Evolutionary conservation across 2,797 vertebrate species (phyloP), one percentile per base, ranked within the genome.

Genomic region (Antrozous pallidus): DNA sequence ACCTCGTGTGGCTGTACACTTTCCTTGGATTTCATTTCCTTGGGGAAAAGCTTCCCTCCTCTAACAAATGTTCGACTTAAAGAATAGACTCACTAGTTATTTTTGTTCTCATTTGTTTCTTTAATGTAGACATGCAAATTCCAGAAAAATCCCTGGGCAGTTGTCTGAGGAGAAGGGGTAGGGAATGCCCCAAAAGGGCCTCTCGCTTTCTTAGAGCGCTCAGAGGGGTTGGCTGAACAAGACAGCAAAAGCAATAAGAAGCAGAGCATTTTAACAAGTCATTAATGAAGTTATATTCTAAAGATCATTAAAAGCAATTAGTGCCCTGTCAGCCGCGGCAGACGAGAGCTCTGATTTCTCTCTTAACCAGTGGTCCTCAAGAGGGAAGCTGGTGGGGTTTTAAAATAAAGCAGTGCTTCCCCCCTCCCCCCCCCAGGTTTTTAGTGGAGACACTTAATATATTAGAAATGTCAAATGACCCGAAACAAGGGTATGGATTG

Each of bases 281-380:
- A 78, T 95, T 88, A 87, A 95, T 93, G 91, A 92, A 95, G 33
- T 65, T 93, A 82, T 80, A 92, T 78, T 87, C 83, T 78, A 80
- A 91, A 93, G 54, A 75, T 80, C 92, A 94, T 89, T 79, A 89
- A 85, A 90, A 93, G 85, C 38, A 80, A 77, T 96, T 91, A 95
- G 75, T 74, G 70, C 92, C 71, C 91, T 78, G 54, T 94, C 94
- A 96, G 79, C 83, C 58, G 58, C 92, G 70, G 7, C 3, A 49
- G 67, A 93, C 18, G 79, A 14, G 33, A 87, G 38, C 54, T 92
- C 73, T 38, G 49, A 36, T 69, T 63, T 77, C 67, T 77, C 71
- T 84, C 73, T 71, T 70, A 0, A 80, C 24, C 63, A 75, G 33
- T 56, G 42, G 84, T 83, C 92, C 80, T 92, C 88, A 87, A 80